Evolutionary conservation across 1,140 invertebrate genomes (phyloP).

Genomic region (Thalassaphorura encarpata): DNA sequence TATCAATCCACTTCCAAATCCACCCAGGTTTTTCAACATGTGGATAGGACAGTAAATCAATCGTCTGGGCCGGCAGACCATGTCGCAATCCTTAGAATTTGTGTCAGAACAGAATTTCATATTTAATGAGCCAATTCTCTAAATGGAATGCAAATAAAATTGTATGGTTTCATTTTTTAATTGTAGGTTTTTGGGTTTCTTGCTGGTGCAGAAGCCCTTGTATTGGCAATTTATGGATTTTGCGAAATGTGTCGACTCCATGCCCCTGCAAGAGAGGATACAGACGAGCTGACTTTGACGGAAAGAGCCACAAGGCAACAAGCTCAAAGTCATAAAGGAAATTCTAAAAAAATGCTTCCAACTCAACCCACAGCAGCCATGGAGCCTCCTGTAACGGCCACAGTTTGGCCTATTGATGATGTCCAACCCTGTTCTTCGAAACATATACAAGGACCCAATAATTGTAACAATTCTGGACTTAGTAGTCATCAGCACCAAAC

Average conservation of each 20-base stretch:
- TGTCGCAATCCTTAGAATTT: too few species aligned
- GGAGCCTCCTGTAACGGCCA: constrained; percentile 34
- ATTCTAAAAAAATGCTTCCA: constrained; percentile 17
- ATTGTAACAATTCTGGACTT: too few species aligned
- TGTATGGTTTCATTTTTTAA: constrained; percentile 3
- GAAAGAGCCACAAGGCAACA: constrained; percentile 29
- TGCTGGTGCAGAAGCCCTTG: constrained; percentile 23
- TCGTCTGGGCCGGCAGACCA: too few species aligned
- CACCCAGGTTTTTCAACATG: too few species aligned
- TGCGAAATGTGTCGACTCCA: constrained; percentile 30
- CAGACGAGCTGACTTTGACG: constrained; percentile 33
- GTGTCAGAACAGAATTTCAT: too few species aligned
- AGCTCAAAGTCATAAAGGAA: constrained; percentile 14
- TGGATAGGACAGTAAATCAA: too few species aligned
- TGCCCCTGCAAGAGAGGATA: constrained; percentile 31
- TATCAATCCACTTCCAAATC: too few species aligned
- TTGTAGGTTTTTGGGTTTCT: constrained; percentile 31
- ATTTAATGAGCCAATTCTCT: too few species aligned
- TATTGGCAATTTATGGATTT: constrained; percentile 24
- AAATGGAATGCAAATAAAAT: too few species aligned
- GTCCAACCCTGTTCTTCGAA: constrained; percentile 50
- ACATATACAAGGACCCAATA: constrained; percentile 39
- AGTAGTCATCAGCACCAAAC: background rate
- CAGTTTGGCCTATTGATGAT: constrained; percentile 42
- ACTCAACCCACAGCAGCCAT: constrained; percentile 7